Evolutionary conservation across 2,113 vertebrate species (phyloP).

Genomic region (Microtus montanus): DNA sequence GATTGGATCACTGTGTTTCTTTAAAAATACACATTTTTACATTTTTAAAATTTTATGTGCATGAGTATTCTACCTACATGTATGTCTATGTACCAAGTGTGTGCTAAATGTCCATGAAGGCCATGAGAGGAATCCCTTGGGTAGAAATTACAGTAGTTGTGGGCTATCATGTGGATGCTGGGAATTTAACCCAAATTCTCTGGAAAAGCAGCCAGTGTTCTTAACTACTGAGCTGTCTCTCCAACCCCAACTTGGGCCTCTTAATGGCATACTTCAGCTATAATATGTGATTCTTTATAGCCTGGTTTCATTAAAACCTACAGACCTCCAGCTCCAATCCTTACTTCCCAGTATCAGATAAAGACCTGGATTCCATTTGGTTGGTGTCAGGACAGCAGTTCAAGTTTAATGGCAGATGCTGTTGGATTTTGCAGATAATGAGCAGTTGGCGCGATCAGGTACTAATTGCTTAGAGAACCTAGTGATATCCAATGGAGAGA

Average conservation of each 20-base stretch:
- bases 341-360: background rate
- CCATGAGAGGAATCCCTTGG: background rate
- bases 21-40: background rate
- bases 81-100: background rate
- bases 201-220: background rate
- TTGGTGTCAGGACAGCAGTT: background rate
- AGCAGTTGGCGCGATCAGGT: slow-evolving; percentile 97
- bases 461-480: slow-evolving; percentile 98
- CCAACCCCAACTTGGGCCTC: background rate
- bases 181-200: background rate
- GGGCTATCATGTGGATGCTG: background rate
- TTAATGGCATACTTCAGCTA: background rate
- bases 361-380: background rate
- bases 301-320: slow-evolving; percentile 1
- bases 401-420: slow-evolving; percentile 46
- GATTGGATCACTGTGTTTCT: background rate
- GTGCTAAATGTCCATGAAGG: background rate
- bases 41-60: background rate
- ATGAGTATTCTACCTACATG: background rate
- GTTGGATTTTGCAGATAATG: slow-evolving; percentile 90
- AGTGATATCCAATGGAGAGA: slow-evolving; percentile 97
- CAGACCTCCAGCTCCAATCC: background rate
- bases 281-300: background rate
- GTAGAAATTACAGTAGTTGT: background rate
- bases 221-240: background rate